Base-by-base conservation (phyloP, 2,888 invertebrate genomes). In the Dryomyza anilis region DNA sequence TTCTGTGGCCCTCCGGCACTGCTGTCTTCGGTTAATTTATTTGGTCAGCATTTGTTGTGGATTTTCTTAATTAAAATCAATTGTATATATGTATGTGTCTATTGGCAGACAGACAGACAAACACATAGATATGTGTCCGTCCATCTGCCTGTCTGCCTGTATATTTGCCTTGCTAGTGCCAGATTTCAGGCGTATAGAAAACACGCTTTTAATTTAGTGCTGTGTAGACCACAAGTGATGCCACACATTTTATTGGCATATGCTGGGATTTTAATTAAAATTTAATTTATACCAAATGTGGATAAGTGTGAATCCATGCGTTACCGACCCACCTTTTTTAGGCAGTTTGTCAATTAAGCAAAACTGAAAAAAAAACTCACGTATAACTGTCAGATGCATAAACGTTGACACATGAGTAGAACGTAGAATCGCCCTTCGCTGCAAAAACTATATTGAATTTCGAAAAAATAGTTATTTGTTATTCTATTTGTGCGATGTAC, bases 31-130 rank as follows among this genome's bases (percentile, higher is more conserved):
- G 59, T 60, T 53, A 60, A 60, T 59, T 64, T 60, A 65, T 60
- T 55, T 65, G 50, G 63, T 55, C 53, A 45, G 62, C 65, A 62
- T 65, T 69, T 66, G 62, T 39, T 66, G 33, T 66, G 58, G 61
- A 66, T 66, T 67, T 67, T 69, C 70, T 74, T 74, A 74, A 72
- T 73, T 73, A 71, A 74, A 74, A 69, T 69, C 64, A 61, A 65
- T 67, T 64, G 36, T 61, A 62, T 64, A 52, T 64, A 21, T 27
- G 55, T 25, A 43, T 43, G 43, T 43, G n/a, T 43, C 43, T 19
- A n/a, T n/a, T n/a, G n/a, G n/a, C n/a, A n/a, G n/a, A n/a, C n/a
- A n/a, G n/a, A n/a, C n/a, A n/a, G n/a, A n/a, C n/a, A n/a, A n/a
- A 14, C 23, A n/a, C 12, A 25, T 19, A 46, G 3, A 2, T 46